Base-by-base conservation (phyloP, 1,140 invertebrate species). In the Cherax destructor region DNA sequence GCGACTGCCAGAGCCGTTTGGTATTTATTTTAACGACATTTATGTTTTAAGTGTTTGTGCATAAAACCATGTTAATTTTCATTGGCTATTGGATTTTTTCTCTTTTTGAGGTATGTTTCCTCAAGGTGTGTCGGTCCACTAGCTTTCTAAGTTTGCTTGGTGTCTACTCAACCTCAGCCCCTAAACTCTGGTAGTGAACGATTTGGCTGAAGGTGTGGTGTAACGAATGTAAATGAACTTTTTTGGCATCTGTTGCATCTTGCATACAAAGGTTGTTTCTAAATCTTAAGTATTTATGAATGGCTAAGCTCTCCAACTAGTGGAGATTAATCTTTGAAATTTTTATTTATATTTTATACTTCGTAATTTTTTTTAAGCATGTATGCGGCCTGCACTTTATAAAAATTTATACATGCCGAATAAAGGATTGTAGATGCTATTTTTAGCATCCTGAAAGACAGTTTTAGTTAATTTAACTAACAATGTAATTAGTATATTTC, bases 161-260 rank as follows among this genome's bases (percentile, higher is more conserved):
- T 80, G 79, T 80, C 79, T 80, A 49, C 79, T 80, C 79, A 59
- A 56, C 79, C 79, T 80, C 79, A 59, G 56, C 79, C 79, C 79
- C 79, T 80, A 80, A 80, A 80, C 79, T 80, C 79, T 80, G 79
- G 79, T 80, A 80, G 50, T 56, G 79, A 56, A 56, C n/a, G 18
- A 80, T 56, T 56, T 16, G 79, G 79, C 79, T 80, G 79, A 80
- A 80, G 79, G 49, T 80, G n/a, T 79, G 56, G 56, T 24, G 49
- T 52, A 47, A 80, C 52, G 5, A 80, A 59, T 80, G 79, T 30
- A 56, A 80, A n/a, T 11, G 50, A 80, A 13, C 56, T 80, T 80
- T 30, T n/a, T 30, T n/a, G 16, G 7, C n/a, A 56, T 56, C 79
- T 30, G 24, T 79, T 80, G 56, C 21, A 49, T 80, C 50, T 80